A percentile compares a stretch with the other conserved stretches of the same genome.
These are phyloP conservation scores for Pyrrhia umbra DNA, from an alignment of 2,888 invertebrate genomes.

Conservation along the genomic window DNA sequence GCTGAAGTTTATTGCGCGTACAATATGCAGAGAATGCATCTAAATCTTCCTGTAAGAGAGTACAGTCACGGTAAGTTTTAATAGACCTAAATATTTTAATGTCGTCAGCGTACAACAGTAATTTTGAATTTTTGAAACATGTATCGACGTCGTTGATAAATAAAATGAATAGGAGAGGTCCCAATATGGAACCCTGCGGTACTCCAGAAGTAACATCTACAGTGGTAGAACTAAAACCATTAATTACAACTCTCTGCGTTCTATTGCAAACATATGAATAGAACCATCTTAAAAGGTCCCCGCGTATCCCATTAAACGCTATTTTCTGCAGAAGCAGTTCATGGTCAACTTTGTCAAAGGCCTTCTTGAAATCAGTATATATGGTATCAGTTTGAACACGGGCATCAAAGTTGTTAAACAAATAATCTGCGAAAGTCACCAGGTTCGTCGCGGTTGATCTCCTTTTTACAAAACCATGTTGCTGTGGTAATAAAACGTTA, in stretches of 20 bases:
- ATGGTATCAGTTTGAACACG: neutral
- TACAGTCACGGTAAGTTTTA: neutral
- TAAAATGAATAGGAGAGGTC: too few relatives aligned
- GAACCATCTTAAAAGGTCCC: too few relatives aligned
- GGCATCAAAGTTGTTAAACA: too few relatives aligned
- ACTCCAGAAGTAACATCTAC: slow-evolving; percentile 1
- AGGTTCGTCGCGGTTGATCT: neutral
- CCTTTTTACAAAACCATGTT: neutral
- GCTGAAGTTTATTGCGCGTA: too few relatives aligned
- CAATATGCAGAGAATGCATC: neutral
- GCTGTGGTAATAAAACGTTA: neutral
- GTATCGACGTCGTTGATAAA: too few relatives aligned
- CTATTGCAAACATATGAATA: neutral
- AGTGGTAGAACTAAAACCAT: slow-evolving; percentile 2
- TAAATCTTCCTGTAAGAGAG: neutral
- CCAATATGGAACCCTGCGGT: too few relatives aligned
- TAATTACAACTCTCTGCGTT: slow-evolving; percentile 6
- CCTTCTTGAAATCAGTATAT: neutral
- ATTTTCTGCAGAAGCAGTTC: too few relatives aligned
- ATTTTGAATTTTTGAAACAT: too few relatives aligned
- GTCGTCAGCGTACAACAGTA: too few relatives aligned
- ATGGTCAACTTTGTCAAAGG: neutral
- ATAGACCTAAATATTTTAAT: neutral
- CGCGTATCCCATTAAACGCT: too few relatives aligned
- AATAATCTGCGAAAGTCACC: neutral